Conservation (phyloP, 1,140 invertebrate species). For the Acyrthosiphon pisum region DNA sequence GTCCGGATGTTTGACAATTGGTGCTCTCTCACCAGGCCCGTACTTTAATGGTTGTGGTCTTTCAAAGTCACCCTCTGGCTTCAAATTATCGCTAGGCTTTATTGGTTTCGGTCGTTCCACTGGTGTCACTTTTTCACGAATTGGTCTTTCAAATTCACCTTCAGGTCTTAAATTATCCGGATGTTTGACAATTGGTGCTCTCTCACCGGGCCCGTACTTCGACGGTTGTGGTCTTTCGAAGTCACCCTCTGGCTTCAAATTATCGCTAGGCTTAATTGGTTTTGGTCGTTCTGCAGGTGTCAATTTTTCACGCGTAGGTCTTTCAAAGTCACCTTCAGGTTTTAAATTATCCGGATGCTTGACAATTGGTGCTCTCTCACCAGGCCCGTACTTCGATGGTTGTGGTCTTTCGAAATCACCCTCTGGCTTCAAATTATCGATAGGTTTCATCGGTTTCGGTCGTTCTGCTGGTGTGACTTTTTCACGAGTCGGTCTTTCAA, state of each 20-base stretch:
- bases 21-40: no score
- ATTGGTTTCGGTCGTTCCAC: conserved; percentile 69
- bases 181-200: background rate
- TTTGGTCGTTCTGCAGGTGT: conserved; percentile 67
- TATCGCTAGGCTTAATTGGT: conserved; percentile 69
- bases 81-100: conserved; percentile 67
- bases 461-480: conserved; percentile 63
- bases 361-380: background rate
- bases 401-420: conserved; percentile 62
- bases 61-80: conserved; percentile 65
- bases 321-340: conserved; percentile 65
- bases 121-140: conserved; percentile 59
- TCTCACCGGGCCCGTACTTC: background rate
- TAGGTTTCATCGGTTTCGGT: conserved; percentile 62
- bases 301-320: conserved; percentile 58
- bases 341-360: conserved; percentile 65
- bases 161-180: conserved; percentile 67
- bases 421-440: conserved; percentile 64
- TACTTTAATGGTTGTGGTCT: conserved; percentile 61
- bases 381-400: background rate
- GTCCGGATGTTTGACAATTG: no score
- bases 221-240: conserved; percentile 19
- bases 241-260: conserved; percentile 66
- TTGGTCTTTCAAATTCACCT: conserved; percentile 63
- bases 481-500: conserved; percentile 61